A percentile compares a stretch with the other conserved stretches of the same genome.
These are phyloP conservation scores for Anastrepha ludens DNA, from an alignment of 1,140 invertebrate species.

Conservation along the genomic window DNA sequence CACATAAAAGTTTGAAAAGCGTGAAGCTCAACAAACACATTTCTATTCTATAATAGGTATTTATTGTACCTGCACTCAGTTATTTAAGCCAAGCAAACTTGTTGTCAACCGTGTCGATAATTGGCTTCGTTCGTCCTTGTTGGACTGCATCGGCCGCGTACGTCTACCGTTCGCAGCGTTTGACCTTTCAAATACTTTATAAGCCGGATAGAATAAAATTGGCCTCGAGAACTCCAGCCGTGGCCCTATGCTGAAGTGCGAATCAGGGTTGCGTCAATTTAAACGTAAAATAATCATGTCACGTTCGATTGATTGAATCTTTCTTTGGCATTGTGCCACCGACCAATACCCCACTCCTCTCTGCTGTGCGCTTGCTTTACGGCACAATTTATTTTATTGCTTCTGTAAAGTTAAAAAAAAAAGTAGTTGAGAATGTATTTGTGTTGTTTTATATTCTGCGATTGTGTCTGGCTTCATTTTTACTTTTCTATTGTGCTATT, in stretches of 20 bases:
- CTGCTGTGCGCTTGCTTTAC: neutral
- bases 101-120: neutral
- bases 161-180: neutral
- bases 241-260: neutral
- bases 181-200: conserved; percentile 33
- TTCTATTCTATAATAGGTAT: neutral
- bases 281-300: conserved; percentile 54
- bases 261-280: conserved; percentile 36
- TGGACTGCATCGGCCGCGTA: neutral
- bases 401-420: neutral
- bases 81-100: neutral
- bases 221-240: neutral
- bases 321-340: neutral
- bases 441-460: neutral
- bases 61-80: neutral
- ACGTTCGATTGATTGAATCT: conserved; percentile 54
- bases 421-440: too few species aligned
- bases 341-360: neutral
- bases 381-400: neutral
- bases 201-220: neutral
- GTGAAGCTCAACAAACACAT: neutral
- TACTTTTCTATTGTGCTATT: neutral
- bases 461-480: neutral
- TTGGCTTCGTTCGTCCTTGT: neutral
- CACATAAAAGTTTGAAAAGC: too few species aligned